Percentiles rank a stretch among this genome's conserved stretches.
Conservation (phyloP, 2,797 vertebrate genomes). For the Oceanodroma leucorhoa region DNA sequence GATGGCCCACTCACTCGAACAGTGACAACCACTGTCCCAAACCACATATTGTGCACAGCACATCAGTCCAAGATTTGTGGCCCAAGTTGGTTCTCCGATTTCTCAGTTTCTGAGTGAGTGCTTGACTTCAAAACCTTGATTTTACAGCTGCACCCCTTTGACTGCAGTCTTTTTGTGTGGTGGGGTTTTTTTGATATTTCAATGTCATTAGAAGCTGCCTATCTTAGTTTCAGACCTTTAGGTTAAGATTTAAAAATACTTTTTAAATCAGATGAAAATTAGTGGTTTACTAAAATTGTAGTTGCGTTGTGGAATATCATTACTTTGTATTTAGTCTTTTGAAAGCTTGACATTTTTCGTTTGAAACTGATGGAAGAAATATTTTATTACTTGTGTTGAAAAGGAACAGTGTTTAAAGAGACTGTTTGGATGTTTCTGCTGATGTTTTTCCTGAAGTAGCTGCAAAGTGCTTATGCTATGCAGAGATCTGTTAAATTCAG, state of each 20-base stretch:
- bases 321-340: background rate
- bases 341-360: background rate
- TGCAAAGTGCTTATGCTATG: background rate
- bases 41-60: background rate
- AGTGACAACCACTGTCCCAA: background rate
- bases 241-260: background rate
- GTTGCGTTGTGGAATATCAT: background rate
- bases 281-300: background rate
- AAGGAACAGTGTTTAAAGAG: background rate
- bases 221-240: background rate
- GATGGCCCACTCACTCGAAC: background rate
- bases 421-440: background rate
- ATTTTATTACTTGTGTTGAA: background rate
- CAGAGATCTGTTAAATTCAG: background rate
- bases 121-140: background rate
- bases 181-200: background rate
- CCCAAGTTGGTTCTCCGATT: background rate
- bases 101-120: background rate
- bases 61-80: background rate
- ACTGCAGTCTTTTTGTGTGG: background rate
- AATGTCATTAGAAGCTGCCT: background rate
- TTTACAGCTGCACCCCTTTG: background rate
- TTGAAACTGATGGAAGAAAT: background rate
- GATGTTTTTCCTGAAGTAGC: background rate
- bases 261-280: background rate